These are phyloP conservation scores for Odontamblyopus lacepedii DNA, from an alignment of 2,797 vertebrate species.

Conservation along the genomic window DNA sequence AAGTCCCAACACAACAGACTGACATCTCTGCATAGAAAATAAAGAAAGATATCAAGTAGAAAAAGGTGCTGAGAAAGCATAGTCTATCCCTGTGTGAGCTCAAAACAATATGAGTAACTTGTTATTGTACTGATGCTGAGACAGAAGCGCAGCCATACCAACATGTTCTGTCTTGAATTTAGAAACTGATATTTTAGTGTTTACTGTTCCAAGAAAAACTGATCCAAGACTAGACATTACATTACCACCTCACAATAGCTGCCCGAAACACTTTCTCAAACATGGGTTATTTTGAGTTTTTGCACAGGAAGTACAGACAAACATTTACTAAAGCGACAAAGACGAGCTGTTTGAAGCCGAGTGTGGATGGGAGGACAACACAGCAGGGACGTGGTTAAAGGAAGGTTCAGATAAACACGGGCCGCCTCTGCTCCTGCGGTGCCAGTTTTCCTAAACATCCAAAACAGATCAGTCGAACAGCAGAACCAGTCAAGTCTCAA, in stretches of 20 bases:
- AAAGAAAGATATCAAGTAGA: no score
- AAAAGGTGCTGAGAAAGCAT: no score
- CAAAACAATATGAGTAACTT: background rate
- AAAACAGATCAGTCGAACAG: conserved; percentile 42
- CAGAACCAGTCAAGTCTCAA: conserved; percentile 1
- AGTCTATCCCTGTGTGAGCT: no score
- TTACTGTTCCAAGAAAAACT: conserved; percentile 6
- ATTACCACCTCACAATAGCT: conserved; percentile 14
- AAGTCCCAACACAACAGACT: no score
- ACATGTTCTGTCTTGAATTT: background rate
- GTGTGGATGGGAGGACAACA: conserved; percentile 19
- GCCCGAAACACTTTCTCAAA: conserved; percentile 14
- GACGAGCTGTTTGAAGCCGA: conserved; percentile 25
- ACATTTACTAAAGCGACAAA: conserved; percentile 29
- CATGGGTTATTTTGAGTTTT: conserved; percentile 14
- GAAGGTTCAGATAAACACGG: conserved; percentile 52
- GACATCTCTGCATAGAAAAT: no score
- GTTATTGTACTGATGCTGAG: background rate
- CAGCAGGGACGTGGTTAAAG: conserved; percentile 30
- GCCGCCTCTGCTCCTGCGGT: conserved; percentile 30
- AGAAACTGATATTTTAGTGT: background rate
- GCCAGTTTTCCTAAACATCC: conserved; percentile 65
- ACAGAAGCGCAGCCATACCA: background rate
- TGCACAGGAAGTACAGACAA: conserved; percentile 24
- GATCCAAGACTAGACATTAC: conserved; percentile 9